Base-by-base conservation (phyloP, 2,888 invertebrate species). In the Pseudococcus jackbeardsleyi region DNA sequence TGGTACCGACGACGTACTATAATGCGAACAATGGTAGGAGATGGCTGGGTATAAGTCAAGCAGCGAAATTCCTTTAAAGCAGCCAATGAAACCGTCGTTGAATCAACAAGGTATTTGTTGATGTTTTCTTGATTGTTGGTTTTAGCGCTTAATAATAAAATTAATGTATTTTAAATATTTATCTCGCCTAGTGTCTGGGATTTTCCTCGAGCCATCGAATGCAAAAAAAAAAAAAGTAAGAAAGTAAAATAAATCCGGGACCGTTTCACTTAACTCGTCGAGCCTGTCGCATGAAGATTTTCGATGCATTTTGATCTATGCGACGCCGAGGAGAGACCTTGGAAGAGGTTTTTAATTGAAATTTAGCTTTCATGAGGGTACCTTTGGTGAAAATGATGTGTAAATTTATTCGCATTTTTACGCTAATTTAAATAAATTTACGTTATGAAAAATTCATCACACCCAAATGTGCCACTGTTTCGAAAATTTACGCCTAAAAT, bases 401-500 rank as follows among this genome's bases (percentile, higher is more conserved):
- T 79, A 79, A 79, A 79, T 79, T 79, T 79, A 79, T 79, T 79
- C 79, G 79, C 79, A 79, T 79, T 79, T 79, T 42, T 17, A 19
- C 79, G 79, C 79, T 79, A 79, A 79, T 79, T 79, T 79, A 79
- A 79, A 79, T 79, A 79, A 72, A 72, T 72, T 79, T 42, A 79
- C 79, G 79, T 42, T 42, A 79, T 79, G 79, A 79, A 79, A 79
- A 79, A 79, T 79, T 79, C 79, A 79, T 79, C 46, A n/a, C 59
- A 59, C 59, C 59, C 59, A 0, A 59, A 59, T 19, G 59, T 59
- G 59, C 59, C 19, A 59, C 59, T 8, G 59, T 59, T 19, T n/a
- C 3, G 59, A 59, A 59, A 59, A 59, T 59, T 59, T 59, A 59
- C 59, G 59, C 59, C 59, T 8, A 59, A 59, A 59, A 59, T 59